A percentile compares a stretch with the other conserved stretches of the same genome.
Conservation (phyloP, 2,113 vertebrate genomes). For the Axis porcinus region DNA sequence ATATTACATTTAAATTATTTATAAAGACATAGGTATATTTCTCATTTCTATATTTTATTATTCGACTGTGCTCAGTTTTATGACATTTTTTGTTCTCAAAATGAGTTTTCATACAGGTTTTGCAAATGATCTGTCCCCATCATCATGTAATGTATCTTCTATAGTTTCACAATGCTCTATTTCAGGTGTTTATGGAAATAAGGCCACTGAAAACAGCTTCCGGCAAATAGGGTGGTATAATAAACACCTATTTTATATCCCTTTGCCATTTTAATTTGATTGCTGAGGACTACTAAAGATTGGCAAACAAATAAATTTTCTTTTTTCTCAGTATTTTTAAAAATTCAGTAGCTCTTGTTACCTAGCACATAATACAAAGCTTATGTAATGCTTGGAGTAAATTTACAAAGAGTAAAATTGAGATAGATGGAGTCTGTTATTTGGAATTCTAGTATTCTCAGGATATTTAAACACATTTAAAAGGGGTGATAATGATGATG, state of each 20-base stretch:
- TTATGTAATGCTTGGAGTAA: slow-evolving; percentile 17
- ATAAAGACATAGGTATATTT: slow-evolving; percentile 3
- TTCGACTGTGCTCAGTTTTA: not conserved
- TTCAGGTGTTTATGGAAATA: slow-evolving; percentile 28
- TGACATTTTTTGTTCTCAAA: not conserved
- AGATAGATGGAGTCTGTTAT: not conserved
- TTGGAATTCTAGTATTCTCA: slow-evolving; percentile 12
- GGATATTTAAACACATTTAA: slow-evolving; percentile 28
- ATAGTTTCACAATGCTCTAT: not conserved
- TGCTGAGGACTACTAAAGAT: not conserved
- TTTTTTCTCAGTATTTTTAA: slow-evolving; percentile 37
- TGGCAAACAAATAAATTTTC: not conserved
- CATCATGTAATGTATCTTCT: not conserved
- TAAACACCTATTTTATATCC: not conserved
- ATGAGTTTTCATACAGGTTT: not conserved
- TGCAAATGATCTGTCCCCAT: not conserved
- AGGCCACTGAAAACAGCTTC: not conserved
- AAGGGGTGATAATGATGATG: not conserved
- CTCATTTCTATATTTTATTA: not conserved
- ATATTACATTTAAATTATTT: slow-evolving; percentile 51
- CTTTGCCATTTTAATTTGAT: slow-evolving; percentile 42
- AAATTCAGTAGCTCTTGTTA: slow-evolving; percentile 37
- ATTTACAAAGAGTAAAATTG: slow-evolving; percentile 38
- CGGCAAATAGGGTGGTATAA: not conserved
- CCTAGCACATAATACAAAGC: slow-evolving; percentile 33